Base-by-base conservation (phyloP, 2,797 vertebrate species). In the Rhynchotus rufescens region DNA sequence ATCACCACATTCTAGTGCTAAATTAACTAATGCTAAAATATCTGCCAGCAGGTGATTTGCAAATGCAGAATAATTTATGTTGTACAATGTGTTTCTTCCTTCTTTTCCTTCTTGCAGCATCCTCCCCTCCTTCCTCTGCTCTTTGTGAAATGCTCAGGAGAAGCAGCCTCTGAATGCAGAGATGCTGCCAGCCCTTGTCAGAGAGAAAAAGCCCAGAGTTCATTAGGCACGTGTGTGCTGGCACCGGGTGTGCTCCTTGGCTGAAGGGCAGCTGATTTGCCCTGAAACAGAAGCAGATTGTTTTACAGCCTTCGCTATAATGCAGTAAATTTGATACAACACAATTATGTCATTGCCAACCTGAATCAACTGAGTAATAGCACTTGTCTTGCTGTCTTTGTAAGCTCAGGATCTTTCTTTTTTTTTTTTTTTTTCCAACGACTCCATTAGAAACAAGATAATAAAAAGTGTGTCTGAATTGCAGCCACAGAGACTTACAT, bases 251-350 rank as follows among this genome's bases (percentile, higher is more conserved):
- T 34, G 6, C 42, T 75, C 28, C 3, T 8, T 0, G 0, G 44
- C 34, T 59, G 88, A 64, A 54, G 59, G 2, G 19, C 44, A 88
- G 69, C 40, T 89, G 40, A 67, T 83, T 28, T 83, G 30, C 65
- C 54, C 57, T 64, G 59, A 84, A 88, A 86, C 23, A 54, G 47
- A 60, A 82, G 57, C 40, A 71, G 88, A 84, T 32, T 65, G 56
- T 80, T 95, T 88, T 81, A 79, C 34, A 74, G 72, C 80, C 71
- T 57, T 54, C 76, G 10, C 60, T 71, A 0, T 71, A 64, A 79
- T 23, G 67, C 59, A 62, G 40, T 74, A 61, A 81, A 88, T 65
- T 64, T 81, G 78, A 94, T 0, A 14, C 21, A 36, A 74, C 78
- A 71, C 40, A 38, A 36, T 88, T 79, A 42, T 1, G 6, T 67